Percentiles rank a stretch among this genome's conserved stretches.
Evolutionary conservation across 1,140 invertebrate genomes (phyloP).

Genomic region (Macrosteles quadrilineatus): DNA sequence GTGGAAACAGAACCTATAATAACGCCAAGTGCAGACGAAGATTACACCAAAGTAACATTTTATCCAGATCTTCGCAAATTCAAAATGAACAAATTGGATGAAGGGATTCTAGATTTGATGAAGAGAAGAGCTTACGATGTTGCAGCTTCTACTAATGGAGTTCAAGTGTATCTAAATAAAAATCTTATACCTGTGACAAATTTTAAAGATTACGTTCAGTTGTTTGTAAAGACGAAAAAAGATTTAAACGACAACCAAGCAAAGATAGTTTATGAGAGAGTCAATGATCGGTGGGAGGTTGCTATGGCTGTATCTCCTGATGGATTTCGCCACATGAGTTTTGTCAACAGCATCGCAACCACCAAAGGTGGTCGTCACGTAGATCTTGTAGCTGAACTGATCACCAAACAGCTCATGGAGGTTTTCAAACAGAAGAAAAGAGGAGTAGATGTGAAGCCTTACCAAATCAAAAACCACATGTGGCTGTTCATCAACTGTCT

Average conservation of each 20-base stretch:
- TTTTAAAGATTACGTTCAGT: slow-evolving; percentile 97
- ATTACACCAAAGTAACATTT: slow-evolving; percentile 96
- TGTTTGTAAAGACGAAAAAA: slow-evolving; percentile 81
- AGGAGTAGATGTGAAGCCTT: slow-evolving; percentile 79
- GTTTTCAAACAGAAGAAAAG: slow-evolving; percentile 95
- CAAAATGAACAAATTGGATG: slow-evolving; percentile 90
- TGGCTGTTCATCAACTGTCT: slow-evolving; percentile 98
- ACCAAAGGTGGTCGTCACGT: slow-evolving; percentile 98
- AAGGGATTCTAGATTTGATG: slow-evolving; percentile 94
- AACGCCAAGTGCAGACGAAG: slow-evolving; percentile 56
- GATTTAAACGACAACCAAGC: slow-evolving; percentile 76
- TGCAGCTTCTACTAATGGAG: slow-evolving; percentile 84
- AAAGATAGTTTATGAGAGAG: slow-evolving; percentile 86
- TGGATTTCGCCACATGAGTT: slow-evolving; percentile 98
- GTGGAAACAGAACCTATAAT: slow-evolving; percentile 88
- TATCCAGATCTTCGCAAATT: slow-evolving; percentile 94
- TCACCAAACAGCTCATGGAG: slow-evolving; percentile 85
- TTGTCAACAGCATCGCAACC: slow-evolving; percentile 99
- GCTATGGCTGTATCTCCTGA: slow-evolving; percentile 86
- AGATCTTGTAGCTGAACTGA: slow-evolving; percentile 89
- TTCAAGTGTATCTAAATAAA: slow-evolving; percentile 94
- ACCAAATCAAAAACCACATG: slow-evolving; percentile 95
- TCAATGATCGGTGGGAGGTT: slow-evolving; percentile 93
- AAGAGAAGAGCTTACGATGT: slow-evolving; percentile 94
- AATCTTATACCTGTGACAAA: slow-evolving; percentile 84